Percentiles rank a stretch among this genome's conserved stretches.
Evolutionary conservation across 2,113 vertebrate species (phyloP).

Genomic region (Sylvia atricapilla): DNA sequence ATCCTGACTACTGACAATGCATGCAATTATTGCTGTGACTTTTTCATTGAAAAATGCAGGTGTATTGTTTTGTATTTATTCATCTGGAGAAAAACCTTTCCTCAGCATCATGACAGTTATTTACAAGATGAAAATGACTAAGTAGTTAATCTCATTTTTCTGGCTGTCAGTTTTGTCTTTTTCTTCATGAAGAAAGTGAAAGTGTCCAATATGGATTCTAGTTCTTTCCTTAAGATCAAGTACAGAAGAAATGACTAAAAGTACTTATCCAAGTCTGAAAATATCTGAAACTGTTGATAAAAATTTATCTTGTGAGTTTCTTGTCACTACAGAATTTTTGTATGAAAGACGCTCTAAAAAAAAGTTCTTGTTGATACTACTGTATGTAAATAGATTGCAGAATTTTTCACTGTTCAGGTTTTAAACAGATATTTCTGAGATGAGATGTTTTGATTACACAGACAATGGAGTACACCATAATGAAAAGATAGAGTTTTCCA

Average conservation of each 20-base stretch:
- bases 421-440: neutral
- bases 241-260: neutral
- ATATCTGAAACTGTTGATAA: neutral
- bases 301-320: neutral
- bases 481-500: neutral
- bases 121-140: neutral
- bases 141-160: conserved; percentile 9
- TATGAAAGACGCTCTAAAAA: neutral
- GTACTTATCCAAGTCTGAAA: neutral
- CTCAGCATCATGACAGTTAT: neutral
- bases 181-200: neutral
- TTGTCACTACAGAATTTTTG: neutral
- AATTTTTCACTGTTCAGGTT: neutral
- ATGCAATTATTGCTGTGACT: neutral
- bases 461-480: neutral
- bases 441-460: neutral
- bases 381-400: neutral
- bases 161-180: neutral
- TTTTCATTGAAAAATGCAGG: neutral
- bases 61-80: conserved; percentile 7
- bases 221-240: neutral
- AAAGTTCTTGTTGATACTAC: neutral
- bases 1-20: neutral
- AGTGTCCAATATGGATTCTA: neutral
- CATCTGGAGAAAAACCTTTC: conserved; percentile 24